phyloP scores from a whole-genome alignment of 1,140 invertebrate genomes.

The Marisa cornuarietis region DNA sequence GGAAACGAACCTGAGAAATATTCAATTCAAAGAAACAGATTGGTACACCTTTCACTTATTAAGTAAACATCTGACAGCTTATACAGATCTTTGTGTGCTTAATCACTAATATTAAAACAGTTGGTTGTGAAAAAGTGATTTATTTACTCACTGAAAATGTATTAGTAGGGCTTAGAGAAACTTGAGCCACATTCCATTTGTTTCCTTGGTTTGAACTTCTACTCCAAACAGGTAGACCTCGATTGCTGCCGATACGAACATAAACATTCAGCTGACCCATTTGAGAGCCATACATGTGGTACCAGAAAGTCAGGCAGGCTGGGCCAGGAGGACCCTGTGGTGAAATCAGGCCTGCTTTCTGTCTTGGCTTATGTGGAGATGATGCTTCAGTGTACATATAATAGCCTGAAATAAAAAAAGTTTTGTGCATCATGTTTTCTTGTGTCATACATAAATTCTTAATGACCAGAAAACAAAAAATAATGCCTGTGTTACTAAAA shows the following conservation, averaged over 20 bases:
- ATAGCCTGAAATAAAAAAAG: constrained; percentile 37
- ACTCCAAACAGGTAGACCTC: constrained; percentile 43
- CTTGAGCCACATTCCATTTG: constrained; percentile 53
- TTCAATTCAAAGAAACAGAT: too few relatives aligned
- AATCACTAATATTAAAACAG: constrained; percentile 9
- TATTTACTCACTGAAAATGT: constrained; percentile 33
- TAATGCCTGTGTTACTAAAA: too few relatives aligned
- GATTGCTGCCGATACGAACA: constrained; percentile 36
- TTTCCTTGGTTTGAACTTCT: constrained; percentile 50
- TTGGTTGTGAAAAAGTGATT: not conserved
- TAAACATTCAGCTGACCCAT: constrained; percentile 60
- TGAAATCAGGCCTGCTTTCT: constrained; percentile 66
- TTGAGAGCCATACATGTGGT: constrained; percentile 57
- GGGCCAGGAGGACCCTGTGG: constrained; percentile 19
- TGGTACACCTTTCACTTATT: not conserved
- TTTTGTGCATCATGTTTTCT: too few relatives aligned
- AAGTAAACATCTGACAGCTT: not conserved
- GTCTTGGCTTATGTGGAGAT: constrained; percentile 68
- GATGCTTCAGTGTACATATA: constrained; percentile 60
- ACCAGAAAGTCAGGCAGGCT: constrained; percentile 71
- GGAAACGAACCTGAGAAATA: too few relatives aligned
- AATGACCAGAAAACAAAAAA: too few relatives aligned
- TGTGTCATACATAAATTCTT: too few relatives aligned
- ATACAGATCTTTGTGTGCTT: not conserved
- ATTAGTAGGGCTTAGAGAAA: constrained; percentile 34